These are phyloP conservation scores for Elachura formosa DNA, from an alignment of 2,113 vertebrate species.

Conservation along the genomic window DNA sequence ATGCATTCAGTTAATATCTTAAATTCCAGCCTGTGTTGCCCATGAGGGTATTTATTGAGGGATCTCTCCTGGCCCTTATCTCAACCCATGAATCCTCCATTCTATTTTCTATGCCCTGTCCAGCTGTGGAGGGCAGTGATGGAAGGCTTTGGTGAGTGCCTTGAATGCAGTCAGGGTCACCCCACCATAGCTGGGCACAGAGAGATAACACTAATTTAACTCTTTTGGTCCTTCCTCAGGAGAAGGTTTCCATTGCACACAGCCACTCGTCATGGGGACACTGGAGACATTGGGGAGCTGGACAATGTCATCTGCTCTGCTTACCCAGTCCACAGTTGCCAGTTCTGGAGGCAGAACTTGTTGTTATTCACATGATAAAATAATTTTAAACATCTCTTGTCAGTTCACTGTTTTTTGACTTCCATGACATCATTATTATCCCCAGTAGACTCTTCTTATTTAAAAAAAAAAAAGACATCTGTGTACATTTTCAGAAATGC, in stretches of 20 bases:
- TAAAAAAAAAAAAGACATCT: background rate
- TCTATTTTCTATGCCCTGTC: background rate
- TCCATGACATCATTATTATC: background rate
- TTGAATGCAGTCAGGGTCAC: background rate
- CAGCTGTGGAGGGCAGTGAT: background rate
- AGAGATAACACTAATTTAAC: background rate
- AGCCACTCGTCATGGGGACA: background rate
- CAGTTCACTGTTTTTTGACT: background rate
- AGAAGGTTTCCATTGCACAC: background rate
- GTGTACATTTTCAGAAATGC: background rate
- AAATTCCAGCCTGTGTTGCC: background rate
- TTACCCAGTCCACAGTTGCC: background rate
- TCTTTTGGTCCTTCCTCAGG: background rate
- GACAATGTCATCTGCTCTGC: background rate
- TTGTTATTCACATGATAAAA: background rate
- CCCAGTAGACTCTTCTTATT: background rate
- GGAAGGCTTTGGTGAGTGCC: background rate
- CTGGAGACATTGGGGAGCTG: background rate
- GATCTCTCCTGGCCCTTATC: background rate
- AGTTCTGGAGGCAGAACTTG: background rate
- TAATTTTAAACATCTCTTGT: background rate
- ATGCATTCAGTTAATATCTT: background rate
- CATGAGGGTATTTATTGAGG: background rate
- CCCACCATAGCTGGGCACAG: no score
- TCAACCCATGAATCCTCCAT: background rate